Conservation (phyloP, 2,888 invertebrate genomes). For the Ormyrus pomaceus region DNA sequence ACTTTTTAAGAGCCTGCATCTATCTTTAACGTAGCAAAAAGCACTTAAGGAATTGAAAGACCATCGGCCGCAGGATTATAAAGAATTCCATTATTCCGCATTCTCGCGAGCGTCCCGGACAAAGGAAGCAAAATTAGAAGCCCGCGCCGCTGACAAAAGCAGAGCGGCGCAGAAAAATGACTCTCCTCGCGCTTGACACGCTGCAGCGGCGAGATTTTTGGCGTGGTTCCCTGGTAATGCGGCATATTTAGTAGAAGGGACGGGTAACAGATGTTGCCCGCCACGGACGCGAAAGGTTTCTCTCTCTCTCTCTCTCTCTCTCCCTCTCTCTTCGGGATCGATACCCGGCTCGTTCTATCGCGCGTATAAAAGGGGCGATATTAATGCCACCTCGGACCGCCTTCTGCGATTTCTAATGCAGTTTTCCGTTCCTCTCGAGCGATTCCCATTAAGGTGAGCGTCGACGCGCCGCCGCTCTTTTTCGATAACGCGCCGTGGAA, state of each 20-base stretch:
- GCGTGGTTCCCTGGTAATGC: conserved; percentile 22
- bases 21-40: too few relatives aligned
- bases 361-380: conserved; percentile 43
- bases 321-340: conserved; percentile 41
- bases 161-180: too few relatives aligned
- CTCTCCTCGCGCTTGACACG: too few relatives aligned
- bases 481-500: neutral
- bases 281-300: conserved; percentile 48
- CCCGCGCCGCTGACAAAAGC: too few relatives aligned
- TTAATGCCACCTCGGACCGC: conserved; percentile 34
- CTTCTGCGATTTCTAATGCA: conserved; percentile 51
- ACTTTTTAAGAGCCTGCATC: too few relatives aligned
- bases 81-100: too few relatives aligned
- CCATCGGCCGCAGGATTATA: too few relatives aligned
- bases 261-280: conserved; percentile 53
- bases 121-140: too few relatives aligned
- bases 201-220: conserved; percentile 17
- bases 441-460: conserved; percentile 32
- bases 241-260: conserved; percentile 47
- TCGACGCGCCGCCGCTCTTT: neutral
- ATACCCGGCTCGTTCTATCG: conserved; percentile 48
- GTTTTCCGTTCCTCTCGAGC: conserved; percentile 5
- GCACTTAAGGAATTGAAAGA: too few relatives aligned
- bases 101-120: too few relatives aligned
- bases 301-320: conserved; percentile 6